Conservation (phyloP, 2,888 invertebrate genomes). For the Andrena haemorrhoa region DNA sequence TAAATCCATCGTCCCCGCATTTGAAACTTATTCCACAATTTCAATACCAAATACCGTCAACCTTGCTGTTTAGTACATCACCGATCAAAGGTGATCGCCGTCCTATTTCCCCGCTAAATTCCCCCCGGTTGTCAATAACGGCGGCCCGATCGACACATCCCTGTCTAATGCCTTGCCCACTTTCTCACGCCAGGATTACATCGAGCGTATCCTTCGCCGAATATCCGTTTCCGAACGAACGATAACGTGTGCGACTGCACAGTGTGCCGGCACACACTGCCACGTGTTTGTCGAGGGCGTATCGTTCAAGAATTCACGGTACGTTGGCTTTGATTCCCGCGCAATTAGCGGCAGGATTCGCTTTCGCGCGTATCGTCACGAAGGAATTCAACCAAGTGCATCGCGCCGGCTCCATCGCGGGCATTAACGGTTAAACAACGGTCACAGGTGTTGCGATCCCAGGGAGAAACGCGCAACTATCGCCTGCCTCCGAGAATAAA, state of each 20-base stretch:
- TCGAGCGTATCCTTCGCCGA: constrained; percentile 4
- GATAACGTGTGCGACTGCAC: not conserved
- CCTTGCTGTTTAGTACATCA: no score
- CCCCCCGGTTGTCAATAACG: not conserved
- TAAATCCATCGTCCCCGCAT: no score
- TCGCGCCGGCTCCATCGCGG: not conserved
- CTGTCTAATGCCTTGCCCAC: not conserved
- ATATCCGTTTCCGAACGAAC: constrained; percentile 9
- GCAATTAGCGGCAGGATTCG: constrained; percentile 44
- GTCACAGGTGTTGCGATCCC: constrained; percentile 41
- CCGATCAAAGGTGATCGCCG: not conserved
- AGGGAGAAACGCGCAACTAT: constrained; percentile 17
- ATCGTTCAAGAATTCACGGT: constrained; percentile 55
- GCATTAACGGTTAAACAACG: constrained; percentile 42
- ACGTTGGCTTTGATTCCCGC: constrained; percentile 32
- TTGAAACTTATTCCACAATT: no score
- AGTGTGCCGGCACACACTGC: not conserved
- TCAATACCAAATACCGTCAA: no score
- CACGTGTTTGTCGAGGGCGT: not conserved
- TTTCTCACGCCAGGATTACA: not conserved
- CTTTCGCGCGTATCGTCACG: constrained; percentile 11
- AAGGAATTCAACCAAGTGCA: constrained; percentile 18
- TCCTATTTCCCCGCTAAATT: not conserved
- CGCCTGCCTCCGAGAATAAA: constrained; percentile 8
- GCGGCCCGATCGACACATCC: not conserved